Base-by-base conservation (phyloP, 1,140 invertebrate genomes). In the Platorchestia sp. region DNA sequence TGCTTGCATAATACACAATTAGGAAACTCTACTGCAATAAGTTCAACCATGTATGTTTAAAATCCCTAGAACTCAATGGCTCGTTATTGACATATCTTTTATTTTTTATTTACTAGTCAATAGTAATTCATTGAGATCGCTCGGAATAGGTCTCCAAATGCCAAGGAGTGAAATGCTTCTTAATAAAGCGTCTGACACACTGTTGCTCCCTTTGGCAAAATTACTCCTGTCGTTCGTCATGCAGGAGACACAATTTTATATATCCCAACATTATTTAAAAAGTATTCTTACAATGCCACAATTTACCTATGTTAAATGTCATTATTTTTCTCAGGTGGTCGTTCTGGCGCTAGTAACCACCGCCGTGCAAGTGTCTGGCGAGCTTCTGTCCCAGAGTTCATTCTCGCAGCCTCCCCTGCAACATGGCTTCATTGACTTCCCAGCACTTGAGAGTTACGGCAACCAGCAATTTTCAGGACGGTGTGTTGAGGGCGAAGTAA, bases 391-490 rank as follows among this genome's bases (percentile, higher is more conserved):
- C 22, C 43, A 91, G 6, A 91, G 36, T 42, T 36, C 43, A 19
- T 44, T 27, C 44, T 40, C 6, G 7, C 43, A 93, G 40, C 87
- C 87, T 89, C 41, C 3, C 22, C 91, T 40, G 19, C 44, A 36
- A 47, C 91, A 45, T 41, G 6, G 0, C 44, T 93, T 93, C n/a
- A 89, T 36, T 27, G 44, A 75, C 95, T 96, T 96, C 42, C 86
- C 5, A 44, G 51, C 95, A n/a, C 45, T 95, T n/a, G 95, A 95
- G 41, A 95, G 95, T 27, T 93, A 91, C 47, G 95, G 95, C 87
- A 95, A 75, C 40, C 96, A 95, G 36, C 95, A 95, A 27, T 45
- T 47, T 45, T 42, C 10, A 45, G 45, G 45, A 42, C 87, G n/a
- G 42, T 93, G 91, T 40, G 45, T 44, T 45, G 43, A 45, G 10